Evolutionary conservation across 2,797 vertebrate species (phyloP).

Genomic region (Macropus fuliginosus): DNA sequence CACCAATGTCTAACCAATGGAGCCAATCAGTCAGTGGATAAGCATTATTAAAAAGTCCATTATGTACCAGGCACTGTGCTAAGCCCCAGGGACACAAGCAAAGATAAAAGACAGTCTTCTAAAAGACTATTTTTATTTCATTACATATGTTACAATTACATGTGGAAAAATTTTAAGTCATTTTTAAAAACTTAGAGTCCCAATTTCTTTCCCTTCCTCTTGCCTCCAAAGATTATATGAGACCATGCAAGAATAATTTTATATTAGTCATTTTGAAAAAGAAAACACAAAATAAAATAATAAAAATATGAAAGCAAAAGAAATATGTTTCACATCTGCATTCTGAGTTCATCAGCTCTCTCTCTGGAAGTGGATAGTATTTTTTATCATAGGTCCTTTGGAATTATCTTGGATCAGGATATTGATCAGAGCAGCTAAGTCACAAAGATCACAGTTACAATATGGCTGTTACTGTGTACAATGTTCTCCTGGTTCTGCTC

Average conservation of each 20-base stretch:
- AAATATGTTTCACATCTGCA: background rate
- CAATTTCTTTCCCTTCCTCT: background rate
- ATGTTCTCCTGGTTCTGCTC: background rate
- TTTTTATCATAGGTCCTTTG: background rate
- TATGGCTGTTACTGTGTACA: background rate
- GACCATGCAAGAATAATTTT: background rate
- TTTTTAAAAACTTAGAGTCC: background rate
- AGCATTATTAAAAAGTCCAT: background rate
- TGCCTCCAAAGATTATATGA: background rate
- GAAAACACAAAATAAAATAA: background rate
- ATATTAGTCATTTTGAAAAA: background rate
- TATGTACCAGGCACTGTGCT: background rate
- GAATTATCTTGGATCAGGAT: background rate
- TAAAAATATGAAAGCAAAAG: background rate
- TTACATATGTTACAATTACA: background rate
- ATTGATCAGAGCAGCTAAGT: background rate
- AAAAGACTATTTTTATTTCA: background rate
- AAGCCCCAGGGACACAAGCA: background rate
- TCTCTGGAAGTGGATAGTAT: background rate
- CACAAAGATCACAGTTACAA: background rate
- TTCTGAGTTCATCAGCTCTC: background rate
- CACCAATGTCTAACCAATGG: background rate
- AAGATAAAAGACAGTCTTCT: background rate
- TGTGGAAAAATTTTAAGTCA: background rate
- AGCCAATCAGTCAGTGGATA: background rate